Evolutionary conservation across 2,797 vertebrate genomes (phyloP).

Genomic region (Crenuchus spilurus): DNA sequence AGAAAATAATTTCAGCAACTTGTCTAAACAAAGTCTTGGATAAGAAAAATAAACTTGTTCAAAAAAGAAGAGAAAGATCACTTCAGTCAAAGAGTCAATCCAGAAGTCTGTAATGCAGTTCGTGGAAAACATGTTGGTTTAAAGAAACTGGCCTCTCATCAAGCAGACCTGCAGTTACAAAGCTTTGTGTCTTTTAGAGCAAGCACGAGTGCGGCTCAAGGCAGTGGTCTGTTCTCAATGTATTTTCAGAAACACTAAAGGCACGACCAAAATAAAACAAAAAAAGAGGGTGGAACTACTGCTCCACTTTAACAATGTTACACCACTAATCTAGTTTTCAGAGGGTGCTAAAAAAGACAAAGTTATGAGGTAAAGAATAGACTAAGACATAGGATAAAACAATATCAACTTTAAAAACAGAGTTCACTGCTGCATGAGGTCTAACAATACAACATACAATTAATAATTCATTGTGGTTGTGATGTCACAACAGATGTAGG

Average conservation of each 20-base stretch:
- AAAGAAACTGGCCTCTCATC: conserved; percentile 14
- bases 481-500: too few relatives aligned
- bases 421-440: too few relatives aligned
- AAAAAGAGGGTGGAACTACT: conserved; percentile 49
- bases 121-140: not conserved
- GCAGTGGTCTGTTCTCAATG: conserved; percentile 38
- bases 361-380: conserved; percentile 44
- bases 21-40: too few relatives aligned
- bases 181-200: conserved; percentile 11
- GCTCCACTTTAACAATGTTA: conserved; percentile 49
- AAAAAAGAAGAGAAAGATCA: not conserved
- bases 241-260: conserved; percentile 47
- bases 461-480: too few relatives aligned
- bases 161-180: not conserved
- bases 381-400: conserved; percentile 12
- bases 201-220: conserved; percentile 44
- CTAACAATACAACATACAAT: too few relatives aligned
- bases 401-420: not conserved
- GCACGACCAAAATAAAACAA: conserved; percentile 64
- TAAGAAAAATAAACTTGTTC: too few relatives aligned
- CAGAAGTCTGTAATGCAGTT: not conserved
- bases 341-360: conserved; percentile 48
- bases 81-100: not conserved
- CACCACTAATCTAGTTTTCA: conserved; percentile 63
- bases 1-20: too few relatives aligned